These are phyloP conservation scores for Anas platyrhynchos DNA, from an alignment of 2,113 vertebrate genomes.

Conservation along the genomic window DNA sequence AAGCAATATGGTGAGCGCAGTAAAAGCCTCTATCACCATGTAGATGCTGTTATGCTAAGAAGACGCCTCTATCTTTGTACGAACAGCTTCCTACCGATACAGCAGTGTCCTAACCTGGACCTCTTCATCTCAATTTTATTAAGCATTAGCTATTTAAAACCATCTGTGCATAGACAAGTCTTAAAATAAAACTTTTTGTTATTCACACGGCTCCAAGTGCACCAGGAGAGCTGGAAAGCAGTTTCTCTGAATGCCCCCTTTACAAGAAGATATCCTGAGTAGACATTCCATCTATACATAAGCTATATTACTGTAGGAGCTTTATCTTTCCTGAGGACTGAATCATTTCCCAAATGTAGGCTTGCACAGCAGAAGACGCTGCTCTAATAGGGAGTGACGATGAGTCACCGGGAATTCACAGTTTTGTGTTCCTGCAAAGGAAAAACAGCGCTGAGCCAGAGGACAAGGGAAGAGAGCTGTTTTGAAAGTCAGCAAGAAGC, in stretches of 20 bases:
- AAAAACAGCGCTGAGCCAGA: not conserved
- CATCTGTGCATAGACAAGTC: not conserved
- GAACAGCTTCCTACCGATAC: not conserved
- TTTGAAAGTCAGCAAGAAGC: not conserved
- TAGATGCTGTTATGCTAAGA: not conserved
- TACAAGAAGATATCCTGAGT: not conserved
- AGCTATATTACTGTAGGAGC: conserved; percentile 46
- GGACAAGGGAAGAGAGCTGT: not conserved
- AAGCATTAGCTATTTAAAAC: not conserved
- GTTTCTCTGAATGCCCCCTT: not conserved
- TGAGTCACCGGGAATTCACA: conserved; percentile 70
- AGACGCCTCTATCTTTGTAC: not conserved
- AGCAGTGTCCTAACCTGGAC: not conserved
- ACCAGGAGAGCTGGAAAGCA: not conserved
- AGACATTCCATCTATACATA: not conserved
- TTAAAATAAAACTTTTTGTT: not conserved
- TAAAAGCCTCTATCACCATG: not conserved
- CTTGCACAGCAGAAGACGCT: conserved; percentile 45
- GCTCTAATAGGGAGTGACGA: conserved; percentile 60
- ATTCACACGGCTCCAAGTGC: not conserved
- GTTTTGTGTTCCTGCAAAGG: conserved; percentile 57
- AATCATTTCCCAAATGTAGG: conserved; percentile 72
- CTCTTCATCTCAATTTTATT: not conserved
- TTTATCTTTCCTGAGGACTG: conserved; percentile 61
- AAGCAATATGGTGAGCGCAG: not conserved